Conservation (phyloP, 64 coral and sea anemone genomes). For the Pachyseris speciosa region DNA sequence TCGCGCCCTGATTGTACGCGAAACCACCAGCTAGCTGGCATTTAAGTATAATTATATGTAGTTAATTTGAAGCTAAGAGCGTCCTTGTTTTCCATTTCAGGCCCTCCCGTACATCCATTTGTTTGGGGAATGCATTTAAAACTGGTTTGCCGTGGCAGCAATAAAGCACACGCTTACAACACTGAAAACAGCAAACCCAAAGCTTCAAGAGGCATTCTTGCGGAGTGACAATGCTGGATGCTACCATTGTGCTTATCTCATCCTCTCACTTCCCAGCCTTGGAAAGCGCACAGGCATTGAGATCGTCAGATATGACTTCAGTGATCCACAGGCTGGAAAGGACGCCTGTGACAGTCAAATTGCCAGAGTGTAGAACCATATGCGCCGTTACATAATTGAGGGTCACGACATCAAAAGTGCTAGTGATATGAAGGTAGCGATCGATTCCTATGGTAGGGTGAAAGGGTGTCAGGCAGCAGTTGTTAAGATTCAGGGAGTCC, state of each 20-base stretch:
- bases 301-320: slow-evolving; percentile 38
- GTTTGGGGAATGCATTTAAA: slow-evolving; percentile 50
- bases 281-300: slow-evolving; percentile 40
- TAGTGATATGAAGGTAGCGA: neutral
- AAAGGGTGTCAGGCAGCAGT: slow-evolving; percentile 34
- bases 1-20: too few species aligned
- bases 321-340: slow-evolving; percentile 49
- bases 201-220: slow-evolving; percentile 18
- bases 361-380: slow-evolving; percentile 42
- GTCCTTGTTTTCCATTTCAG: slow-evolving; percentile 6
- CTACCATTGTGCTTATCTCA: slow-evolving; percentile 36
- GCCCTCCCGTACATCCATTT: slow-evolving; percentile 10
- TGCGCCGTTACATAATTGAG: slow-evolving; percentile 11
- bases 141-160: slow-evolving; percentile 60
- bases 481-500: neutral
- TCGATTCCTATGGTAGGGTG: slow-evolving; percentile 9
- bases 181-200: neutral
- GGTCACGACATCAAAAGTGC: neutral
- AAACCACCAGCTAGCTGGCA: too few species aligned
- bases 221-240: slow-evolving; percentile 51
- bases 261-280: slow-evolving; percentile 31
- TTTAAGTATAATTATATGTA: too few species aligned
- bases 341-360: slow-evolving; percentile 43
- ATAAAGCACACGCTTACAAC: neutral
- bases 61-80: neutral